Base-by-base conservation (phyloP, 2,113 vertebrate species). In the Pangasianodon hypophthalmus region DNA sequence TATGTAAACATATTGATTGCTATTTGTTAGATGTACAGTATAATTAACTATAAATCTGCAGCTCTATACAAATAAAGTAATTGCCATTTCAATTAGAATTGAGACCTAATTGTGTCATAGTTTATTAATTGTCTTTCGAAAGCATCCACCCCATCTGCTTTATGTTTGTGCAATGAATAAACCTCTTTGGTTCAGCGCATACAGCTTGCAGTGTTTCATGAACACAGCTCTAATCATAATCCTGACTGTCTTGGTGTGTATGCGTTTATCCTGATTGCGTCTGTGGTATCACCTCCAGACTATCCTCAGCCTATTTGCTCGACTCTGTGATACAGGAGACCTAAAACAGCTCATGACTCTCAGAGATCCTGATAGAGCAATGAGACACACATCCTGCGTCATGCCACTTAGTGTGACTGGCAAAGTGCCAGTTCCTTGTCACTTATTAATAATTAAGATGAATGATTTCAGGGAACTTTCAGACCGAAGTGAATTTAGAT, bases 241-340 rank as follows among this genome's bases (percentile, higher is more conserved):
- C 90, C 92, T 64, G 41, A 60, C 8, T 60, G 9, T 67, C 50
- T 64, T 44, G 86, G 52, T 50, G 41, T 62, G 79, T 52, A 58
- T 56, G 29, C 46, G 52, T 32, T 48, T 86, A 52, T 87, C 82
- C 56, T 60, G 58, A 19, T 69, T 48, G 60, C 18, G 94, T 94
- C 94, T 93, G 94, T 93, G 92, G 95, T 94, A 94, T 94, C 95
- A 94, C 92, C 92, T 94, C 90, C 88, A 85, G 86, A 91, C 91
- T 90, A 89, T 91, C 90, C 86, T 87, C 18, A 29, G 6, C 81
- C 87, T 71, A 16, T 58, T 85, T 92, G 73, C 84, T 89, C 87
- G 84, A 62, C 84, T 92, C 90, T 93, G 90, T 29, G 10, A 56
- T 56, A 77, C n/a, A 60, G 71, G 21, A 60, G 52, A 54, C 48